Conservation (phyloP, 2,113 vertebrate species). For the Calonectris borealis region DNA sequence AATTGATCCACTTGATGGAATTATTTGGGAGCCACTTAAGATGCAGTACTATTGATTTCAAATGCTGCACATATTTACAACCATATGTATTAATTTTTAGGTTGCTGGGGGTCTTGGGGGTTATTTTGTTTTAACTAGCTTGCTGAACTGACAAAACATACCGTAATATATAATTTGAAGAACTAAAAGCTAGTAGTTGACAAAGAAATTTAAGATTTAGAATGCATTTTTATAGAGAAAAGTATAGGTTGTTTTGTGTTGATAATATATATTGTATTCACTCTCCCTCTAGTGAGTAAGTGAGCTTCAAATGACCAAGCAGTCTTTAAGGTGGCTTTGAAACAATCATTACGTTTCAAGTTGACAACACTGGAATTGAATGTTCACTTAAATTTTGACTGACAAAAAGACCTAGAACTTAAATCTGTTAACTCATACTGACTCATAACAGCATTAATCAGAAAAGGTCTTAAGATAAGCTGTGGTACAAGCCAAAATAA, state of each 20-base stretch:
- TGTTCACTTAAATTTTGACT: neutral
- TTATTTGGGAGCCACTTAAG: neutral
- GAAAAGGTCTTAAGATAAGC: neutral
- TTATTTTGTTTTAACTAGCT: neutral
- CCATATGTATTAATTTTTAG: neutral
- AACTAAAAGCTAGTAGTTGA: neutral
- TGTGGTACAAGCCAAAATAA: neutral
- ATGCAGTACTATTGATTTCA: neutral
- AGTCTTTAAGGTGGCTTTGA: neutral
- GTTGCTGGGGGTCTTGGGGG: neutral
- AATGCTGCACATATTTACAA: neutral
- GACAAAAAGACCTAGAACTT: neutral
- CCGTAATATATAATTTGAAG: neutral
- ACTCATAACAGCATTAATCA: neutral
- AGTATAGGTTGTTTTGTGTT: neutral
- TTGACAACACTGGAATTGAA: neutral
- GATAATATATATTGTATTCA: neutral
- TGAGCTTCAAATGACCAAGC: neutral
- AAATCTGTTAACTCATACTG: neutral
- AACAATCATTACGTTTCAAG: neutral
- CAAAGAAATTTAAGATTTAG: neutral
- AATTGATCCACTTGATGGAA: neutral
- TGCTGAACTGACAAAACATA: neutral
- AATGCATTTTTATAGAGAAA: neutral
- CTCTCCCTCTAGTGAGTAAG: neutral